phyloP scores from a whole-genome alignment of 2,113 vertebrate genomes.

The Epinephelus fuscoguttatus region DNA sequence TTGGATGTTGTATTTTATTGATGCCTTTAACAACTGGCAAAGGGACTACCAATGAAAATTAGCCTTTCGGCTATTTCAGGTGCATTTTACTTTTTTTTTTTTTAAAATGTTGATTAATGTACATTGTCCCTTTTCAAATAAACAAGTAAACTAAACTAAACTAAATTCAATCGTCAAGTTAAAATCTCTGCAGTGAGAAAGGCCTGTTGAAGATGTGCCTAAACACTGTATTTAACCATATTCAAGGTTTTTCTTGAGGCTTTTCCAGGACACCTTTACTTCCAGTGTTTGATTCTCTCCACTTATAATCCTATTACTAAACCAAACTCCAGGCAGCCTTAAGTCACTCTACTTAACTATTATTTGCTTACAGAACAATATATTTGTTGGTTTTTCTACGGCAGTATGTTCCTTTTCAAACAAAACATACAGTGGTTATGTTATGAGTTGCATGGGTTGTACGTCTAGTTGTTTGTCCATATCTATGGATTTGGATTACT shows the following conservation, averaged over 20 bases:
- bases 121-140: too few relatives aligned
- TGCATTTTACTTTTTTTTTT: too few relatives aligned
- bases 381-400: background rate
- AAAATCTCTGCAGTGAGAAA: background rate
- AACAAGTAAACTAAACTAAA: too few relatives aligned
- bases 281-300: background rate
- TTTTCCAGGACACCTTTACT: background rate
- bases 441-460: background rate
- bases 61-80: too few relatives aligned
- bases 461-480: background rate
- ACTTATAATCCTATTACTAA: background rate
- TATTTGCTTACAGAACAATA: background rate
- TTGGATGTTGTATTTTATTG: too few relatives aligned
- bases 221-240: too few relatives aligned
- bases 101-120: too few relatives aligned
- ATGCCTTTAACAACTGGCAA: too few relatives aligned
- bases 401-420: background rate
- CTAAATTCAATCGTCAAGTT: too few relatives aligned
- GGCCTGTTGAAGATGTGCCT: background rate
- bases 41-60: too few relatives aligned
- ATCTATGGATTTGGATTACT: background rate
- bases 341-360: background rate
- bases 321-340: background rate
- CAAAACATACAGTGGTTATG: too few relatives aligned
- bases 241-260: too few relatives aligned